Evolutionary conservation across 2,888 invertebrate species (phyloP).

Genomic region (Heterodera filipjevi): DNA sequence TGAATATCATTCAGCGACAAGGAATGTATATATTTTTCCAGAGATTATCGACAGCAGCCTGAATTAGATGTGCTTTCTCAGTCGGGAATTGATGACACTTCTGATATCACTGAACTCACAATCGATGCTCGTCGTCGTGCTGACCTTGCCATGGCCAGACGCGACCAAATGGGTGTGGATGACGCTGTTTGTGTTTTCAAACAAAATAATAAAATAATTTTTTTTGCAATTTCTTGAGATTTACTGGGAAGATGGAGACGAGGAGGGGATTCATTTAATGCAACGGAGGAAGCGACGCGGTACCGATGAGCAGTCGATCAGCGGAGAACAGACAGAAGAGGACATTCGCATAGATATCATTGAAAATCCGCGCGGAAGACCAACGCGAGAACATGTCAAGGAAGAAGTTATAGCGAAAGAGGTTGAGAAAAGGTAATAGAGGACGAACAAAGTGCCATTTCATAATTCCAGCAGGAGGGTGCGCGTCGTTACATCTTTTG

Average conservation of each 20-base stretch:
- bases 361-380: constrained; percentile 93
- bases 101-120: constrained; percentile 82
- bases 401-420: constrained; percentile 93
- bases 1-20: not conserved
- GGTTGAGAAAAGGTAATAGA: constrained; percentile 79
- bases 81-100: constrained; percentile 79
- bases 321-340: constrained; percentile 69
- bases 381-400: constrained; percentile 92
- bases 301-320: constrained; percentile 33
- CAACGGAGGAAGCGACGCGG: constrained; percentile 37
- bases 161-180: constrained; percentile 77
- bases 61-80: constrained; percentile 90
- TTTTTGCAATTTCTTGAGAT: constrained; percentile 36
- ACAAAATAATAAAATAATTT: not conserved
- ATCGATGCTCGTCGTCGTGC: constrained; percentile 84
- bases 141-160: constrained; percentile 82
- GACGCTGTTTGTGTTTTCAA: constrained; percentile 38
- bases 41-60: constrained; percentile 94
- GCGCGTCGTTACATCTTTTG: too few relatives aligned
- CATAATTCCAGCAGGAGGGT: too few relatives aligned
- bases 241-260: constrained; percentile 60
- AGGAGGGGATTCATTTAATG: constrained; percentile 27
- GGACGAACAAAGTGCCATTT: not conserved
- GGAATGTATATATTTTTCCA: constrained; percentile 66
- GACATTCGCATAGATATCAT: constrained; percentile 81